Conservation (phyloP, 2,888 invertebrate genomes). For the Drosophila cognata region DNA sequence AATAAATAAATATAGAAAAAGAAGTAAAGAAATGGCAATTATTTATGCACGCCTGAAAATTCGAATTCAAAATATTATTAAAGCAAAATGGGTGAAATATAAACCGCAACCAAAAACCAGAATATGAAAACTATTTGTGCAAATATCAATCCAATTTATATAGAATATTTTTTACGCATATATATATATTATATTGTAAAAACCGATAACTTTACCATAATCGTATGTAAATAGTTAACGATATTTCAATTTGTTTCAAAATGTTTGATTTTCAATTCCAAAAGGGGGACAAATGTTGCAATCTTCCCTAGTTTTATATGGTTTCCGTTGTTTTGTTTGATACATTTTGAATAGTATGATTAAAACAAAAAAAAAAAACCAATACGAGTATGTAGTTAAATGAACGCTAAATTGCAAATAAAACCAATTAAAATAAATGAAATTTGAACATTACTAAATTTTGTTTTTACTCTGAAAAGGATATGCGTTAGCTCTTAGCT, state of each 20-base stretch:
- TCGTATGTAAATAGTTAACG: constrained; percentile 71
- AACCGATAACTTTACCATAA: constrained; percentile 54
- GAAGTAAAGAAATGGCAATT: constrained; percentile 27
- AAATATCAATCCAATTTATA: constrained; percentile 72
- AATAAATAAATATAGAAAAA: constrained; percentile 1
- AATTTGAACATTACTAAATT: constrained; percentile 10
- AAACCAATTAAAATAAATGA: constrained; percentile 65
- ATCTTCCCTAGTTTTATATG: constrained; percentile 42
- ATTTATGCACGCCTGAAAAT: constrained; percentile 66
- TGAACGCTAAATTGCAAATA: constrained; percentile 77
- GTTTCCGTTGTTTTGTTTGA: constrained; percentile 62
- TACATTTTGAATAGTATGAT: constrained; percentile 53
- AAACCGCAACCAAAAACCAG: constrained; percentile 29
- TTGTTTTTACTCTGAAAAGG: neutral
- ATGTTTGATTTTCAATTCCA: constrained; percentile 27
- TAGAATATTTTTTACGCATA: constrained; percentile 72
- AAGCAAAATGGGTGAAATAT: constrained; percentile 56
- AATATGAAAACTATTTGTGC: constrained; percentile 58
- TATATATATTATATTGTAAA: constrained; percentile 69
- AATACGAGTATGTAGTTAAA: constrained; percentile 73
- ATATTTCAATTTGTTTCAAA: constrained; percentile 53
- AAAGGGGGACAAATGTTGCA: constrained; percentile 25
- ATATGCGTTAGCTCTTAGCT: neutral
- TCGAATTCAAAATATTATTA: constrained; percentile 49
- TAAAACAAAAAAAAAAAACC: constrained; percentile 57